Percentiles rank a stretch among this genome's conserved stretches.
These are phyloP conservation scores for Ectemnius lituratus DNA, from an alignment of 2,888 invertebrate species.

Conservation along the genomic window DNA sequence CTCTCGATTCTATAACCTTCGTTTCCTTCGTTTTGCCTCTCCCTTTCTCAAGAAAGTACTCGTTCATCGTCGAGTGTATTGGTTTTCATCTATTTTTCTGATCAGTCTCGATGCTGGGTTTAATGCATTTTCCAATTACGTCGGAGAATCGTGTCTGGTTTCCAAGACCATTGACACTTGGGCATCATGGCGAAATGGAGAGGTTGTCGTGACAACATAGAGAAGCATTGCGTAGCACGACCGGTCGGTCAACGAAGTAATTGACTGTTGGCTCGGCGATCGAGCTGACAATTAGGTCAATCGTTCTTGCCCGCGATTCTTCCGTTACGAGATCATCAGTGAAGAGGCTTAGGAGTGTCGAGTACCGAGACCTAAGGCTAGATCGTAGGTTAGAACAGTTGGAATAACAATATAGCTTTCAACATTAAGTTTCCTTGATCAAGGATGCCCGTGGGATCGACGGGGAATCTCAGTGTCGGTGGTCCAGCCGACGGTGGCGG, in stretches of 20 bases:
- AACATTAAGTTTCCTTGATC: no score
- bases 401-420: no score
- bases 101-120: no score
- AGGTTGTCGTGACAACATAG: constrained; percentile 42
- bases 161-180: neutral
- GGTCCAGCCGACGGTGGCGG: constrained; percentile 5
- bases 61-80: no score
- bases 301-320: constrained; percentile 27
- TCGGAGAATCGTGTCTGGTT: no score
- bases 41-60: constrained; percentile 4
- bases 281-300: constrained; percentile 50
- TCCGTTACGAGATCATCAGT: no score
- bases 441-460: no score
- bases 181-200: constrained; percentile 40
- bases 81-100: no score
- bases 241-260: constrained; percentile 52
- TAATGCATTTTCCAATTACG: no score
- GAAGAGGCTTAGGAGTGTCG: no score
- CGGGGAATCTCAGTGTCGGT: constrained; percentile 4
- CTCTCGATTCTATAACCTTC: constrained; percentile 29
- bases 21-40: constrained; percentile 29
- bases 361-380: no score
- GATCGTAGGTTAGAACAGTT: no score
- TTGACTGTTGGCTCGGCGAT: constrained; percentile 43
- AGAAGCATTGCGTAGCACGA: constrained; percentile 32